phyloP scores from a whole-genome alignment of 2,888 invertebrate species.

The Ischnura elegans region DNA sequence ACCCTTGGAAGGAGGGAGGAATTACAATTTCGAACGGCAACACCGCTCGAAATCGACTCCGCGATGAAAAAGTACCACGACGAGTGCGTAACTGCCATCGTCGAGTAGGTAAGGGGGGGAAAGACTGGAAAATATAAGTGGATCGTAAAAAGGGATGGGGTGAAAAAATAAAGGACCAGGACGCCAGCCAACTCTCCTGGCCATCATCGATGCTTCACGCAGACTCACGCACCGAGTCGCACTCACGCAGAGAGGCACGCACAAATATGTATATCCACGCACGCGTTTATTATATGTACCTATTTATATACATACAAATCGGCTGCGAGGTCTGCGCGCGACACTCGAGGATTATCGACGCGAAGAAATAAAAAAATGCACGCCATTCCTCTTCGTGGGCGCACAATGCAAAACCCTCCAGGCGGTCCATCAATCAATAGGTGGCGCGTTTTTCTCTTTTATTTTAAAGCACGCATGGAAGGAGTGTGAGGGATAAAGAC shows the following conservation, averaged over 20 bases:
- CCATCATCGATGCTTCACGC: neutral
- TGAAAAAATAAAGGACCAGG: no score
- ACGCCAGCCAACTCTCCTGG: neutral
- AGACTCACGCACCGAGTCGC: neutral
- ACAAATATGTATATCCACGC: neutral
- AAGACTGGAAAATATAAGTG: neutral
- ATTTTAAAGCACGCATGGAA: neutral
- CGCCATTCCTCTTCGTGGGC: neutral
- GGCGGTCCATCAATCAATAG: constrained; percentile 30
- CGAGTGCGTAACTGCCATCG: no score
- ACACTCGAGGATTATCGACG: neutral
- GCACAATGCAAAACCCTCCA: neutral
- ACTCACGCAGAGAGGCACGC: neutral
- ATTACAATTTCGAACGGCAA: no score
- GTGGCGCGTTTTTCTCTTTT: neutral
- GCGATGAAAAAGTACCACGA: no score
- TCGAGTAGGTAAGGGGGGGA: no score
- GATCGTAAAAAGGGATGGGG: neutral
- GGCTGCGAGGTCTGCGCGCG: constrained; percentile 4
- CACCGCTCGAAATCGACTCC: no score
- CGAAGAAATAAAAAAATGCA: neutral
- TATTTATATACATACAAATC: neutral
- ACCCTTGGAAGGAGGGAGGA: no score
- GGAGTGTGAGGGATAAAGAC: neutral
- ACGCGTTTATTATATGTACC: neutral